Conservation (phyloP, 2,888 invertebrate genomes). For the Odontomyia ornata region DNA sequence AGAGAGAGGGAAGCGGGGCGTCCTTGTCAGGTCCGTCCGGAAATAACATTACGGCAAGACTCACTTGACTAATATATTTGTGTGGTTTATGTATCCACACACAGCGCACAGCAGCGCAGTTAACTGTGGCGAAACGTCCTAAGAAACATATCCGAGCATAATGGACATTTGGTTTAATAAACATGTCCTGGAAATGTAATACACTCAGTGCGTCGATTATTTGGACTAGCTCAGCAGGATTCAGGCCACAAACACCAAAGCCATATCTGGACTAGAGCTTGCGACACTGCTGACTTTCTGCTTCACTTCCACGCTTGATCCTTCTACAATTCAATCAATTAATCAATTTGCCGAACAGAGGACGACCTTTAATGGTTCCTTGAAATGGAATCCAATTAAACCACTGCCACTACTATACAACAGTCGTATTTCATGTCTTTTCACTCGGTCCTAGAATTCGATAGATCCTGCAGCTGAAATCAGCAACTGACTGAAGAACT, state of each 20-base stretch:
- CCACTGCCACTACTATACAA: conserved; percentile 45
- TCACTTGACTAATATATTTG: neutral
- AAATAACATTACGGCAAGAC: neutral
- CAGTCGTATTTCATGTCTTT: conserved; percentile 13
- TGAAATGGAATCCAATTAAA: conserved; percentile 48
- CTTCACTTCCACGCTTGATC: neutral
- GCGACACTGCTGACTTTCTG: no score
- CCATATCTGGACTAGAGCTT: neutral
- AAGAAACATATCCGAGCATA: neutral
- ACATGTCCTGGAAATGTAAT: neutral
- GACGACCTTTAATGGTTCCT: conserved; percentile 46
- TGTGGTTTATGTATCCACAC: neutral
- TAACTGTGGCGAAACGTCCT: neutral
- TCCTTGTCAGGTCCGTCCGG: conserved; percentile 7
- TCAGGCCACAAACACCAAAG: neutral
- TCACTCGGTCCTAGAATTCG: neutral
- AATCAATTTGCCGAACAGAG: conserved; percentile 47
- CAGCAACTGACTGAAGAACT: neutral
- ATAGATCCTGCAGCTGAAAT: neutral
- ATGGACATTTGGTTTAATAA: conserved; percentile 18
- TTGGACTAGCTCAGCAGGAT: neutral
- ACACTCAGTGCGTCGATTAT: conserved; percentile 1
- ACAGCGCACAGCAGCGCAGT: no score
- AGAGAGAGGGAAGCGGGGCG: neutral
- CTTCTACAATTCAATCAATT: conserved; percentile 44